Evolutionary conservation across 2,113 vertebrate genomes (phyloP), one percentile per base, ranked within the genome.

Genomic region (Forbesichthys papilliferus): DNA sequence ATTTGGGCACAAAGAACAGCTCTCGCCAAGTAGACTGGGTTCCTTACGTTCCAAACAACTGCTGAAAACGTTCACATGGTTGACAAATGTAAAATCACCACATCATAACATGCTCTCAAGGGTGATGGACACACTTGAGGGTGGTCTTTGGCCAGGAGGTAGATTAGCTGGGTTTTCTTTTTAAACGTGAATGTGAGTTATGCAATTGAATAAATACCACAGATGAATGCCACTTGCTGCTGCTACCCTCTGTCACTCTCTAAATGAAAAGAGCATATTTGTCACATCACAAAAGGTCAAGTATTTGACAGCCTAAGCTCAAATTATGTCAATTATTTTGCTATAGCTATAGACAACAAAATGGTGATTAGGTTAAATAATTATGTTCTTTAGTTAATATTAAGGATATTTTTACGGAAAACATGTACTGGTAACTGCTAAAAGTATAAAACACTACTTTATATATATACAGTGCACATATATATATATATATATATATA

Each of bases 131-230:
- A 20, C 20, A 20, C 1, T 20, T 20, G 20, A 20, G 20, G 20
- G 20, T 20, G 20, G 20, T 20, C 20, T 20, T 20, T 20, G 20
- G 20, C 20, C 20, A 20, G 20, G 20, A 20, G 20, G 20, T 20
- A 20, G 20, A 20, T 20, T 20, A 20, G 20, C 20, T 20, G 1
- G 20, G 20, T 20, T 20, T 20, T 20, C 20, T 52, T 36, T 66
- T 58, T 46, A 33, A 63, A 63, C 55, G 55, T 49, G 48, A 76
- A 69, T 69, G 20, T 69, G 36, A 66, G 56, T 75, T 65, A 68
- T 76, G 56, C 69, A 61, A 73, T 73, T 20, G 46, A 59, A 54
- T n/a, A 73, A 69, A 66, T 66, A 53, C 12, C 73, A 69, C 42
- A 0, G n/a, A 58, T 59, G 73, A 80, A 80, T 75, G 73, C 47